Conservation (phyloP, 2,888 invertebrate genomes). For the Lithophane leautieri region DNA sequence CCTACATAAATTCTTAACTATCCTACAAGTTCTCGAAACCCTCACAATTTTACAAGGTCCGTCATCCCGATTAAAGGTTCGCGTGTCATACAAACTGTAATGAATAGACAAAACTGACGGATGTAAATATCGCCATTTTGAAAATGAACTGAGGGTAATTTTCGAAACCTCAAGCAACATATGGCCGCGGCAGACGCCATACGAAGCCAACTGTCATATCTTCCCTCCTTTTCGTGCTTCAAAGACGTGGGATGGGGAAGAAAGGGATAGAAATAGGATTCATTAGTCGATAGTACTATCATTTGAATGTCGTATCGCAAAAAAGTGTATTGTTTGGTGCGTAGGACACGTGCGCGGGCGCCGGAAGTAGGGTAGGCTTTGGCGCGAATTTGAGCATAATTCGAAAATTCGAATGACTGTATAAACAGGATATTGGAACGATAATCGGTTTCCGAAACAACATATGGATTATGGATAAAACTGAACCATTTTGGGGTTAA, state of each 20-base stretch:
- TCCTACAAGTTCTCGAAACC: neutral
- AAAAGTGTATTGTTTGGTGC: constrained; percentile 85
- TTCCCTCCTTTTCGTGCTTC: constrained; percentile 74
- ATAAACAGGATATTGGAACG: constrained; percentile 88
- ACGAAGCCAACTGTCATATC: constrained; percentile 85
- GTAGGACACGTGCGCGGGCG: constrained; percentile 80
- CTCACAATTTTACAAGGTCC: constrained; percentile 40
- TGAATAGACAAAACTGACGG: constrained; percentile 83
- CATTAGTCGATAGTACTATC: constrained; percentile 88
- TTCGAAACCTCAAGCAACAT: constrained; percentile 89
- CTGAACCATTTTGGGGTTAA: constrained; percentile 63
- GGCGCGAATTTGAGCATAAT: constrained; percentile 86
- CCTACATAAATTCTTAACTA: neutral
- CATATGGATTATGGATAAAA: constrained; percentile 84
- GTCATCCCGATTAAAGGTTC: constrained; percentile 71
- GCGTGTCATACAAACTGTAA: constrained; percentile 75
- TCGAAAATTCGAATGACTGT: constrained; percentile 80
- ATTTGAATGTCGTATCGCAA: constrained; percentile 88
- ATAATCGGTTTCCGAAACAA: constrained; percentile 82
- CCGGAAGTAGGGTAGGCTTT: constrained; percentile 87
- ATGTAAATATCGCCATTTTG: constrained; percentile 81
- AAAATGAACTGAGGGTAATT: constrained; percentile 83
- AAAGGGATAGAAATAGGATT: constrained; percentile 79
- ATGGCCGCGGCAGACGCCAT: constrained; percentile 89
- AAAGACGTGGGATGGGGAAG: constrained; percentile 54